These are phyloP conservation scores for Aphelenchoides bicaudatus DNA, from an alignment of 2,888 invertebrate genomes.

Conservation along the genomic window DNA sequence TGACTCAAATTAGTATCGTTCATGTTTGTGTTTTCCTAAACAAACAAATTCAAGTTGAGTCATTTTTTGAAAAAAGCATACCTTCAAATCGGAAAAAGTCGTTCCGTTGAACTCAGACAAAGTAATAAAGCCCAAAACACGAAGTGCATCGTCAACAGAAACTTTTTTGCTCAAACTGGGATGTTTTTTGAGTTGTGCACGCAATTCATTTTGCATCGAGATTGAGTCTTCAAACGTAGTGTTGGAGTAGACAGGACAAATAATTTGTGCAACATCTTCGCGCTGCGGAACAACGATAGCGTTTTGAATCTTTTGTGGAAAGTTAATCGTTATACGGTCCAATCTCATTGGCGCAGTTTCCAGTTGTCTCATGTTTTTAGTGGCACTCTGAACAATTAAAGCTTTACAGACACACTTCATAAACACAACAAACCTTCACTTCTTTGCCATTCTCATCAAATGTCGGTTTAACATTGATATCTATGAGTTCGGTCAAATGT, in stretches of 20 bases:
- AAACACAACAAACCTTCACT: background rate
- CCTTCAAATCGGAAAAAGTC: background rate
- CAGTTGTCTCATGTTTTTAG: conserved; percentile 50
- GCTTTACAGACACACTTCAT: background rate
- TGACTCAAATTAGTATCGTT: background rate
- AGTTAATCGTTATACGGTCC: conserved; percentile 37
- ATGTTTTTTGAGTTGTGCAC: background rate
- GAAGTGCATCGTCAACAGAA: background rate
- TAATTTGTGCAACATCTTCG: conserved; percentile 13
- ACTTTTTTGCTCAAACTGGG: background rate
- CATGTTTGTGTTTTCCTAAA: conserved; percentile 17
- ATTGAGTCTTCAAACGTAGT: no score
- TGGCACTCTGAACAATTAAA: conserved; percentile 28
- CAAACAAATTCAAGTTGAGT: conserved; percentile 6
- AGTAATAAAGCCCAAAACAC: background rate
- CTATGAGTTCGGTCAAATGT: background rate
- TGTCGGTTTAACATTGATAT: background rate
- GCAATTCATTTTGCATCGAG: background rate
- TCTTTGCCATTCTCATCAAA: background rate
- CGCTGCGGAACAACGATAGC: background rate
- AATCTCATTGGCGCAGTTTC: conserved; percentile 49
- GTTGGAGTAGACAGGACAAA: no score
- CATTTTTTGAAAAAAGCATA: no score
- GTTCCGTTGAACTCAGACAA: background rate
- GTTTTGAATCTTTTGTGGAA: background rate